Conservation (phyloP, 2,888 invertebrate genomes). For the Lasioglossum oenotherae region DNA sequence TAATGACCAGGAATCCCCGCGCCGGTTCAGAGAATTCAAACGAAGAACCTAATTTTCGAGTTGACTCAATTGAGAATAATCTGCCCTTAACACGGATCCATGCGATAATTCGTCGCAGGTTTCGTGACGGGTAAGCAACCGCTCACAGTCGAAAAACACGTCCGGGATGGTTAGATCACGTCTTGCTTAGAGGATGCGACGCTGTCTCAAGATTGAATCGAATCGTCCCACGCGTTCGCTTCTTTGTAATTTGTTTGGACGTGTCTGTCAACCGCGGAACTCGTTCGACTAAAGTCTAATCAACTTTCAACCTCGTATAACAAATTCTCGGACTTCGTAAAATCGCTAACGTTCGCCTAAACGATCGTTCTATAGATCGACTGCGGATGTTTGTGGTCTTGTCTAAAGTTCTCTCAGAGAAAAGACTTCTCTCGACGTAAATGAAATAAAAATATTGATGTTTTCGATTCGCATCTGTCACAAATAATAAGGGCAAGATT, state of each 20-base stretch:
- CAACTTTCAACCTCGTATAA: not conserved
- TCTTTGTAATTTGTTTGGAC: slow-evolving; percentile 3
- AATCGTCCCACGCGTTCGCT: slow-evolving; percentile 16
- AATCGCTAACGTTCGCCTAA: not conserved
- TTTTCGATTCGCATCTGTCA: too few species aligned
- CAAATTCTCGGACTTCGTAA: not conserved
- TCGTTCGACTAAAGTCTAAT: not conserved
- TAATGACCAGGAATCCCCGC: slow-evolving; percentile 23
- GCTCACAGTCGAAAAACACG: slow-evolving; percentile 7
- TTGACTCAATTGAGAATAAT: slow-evolving; percentile 41
- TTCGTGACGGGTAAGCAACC: slow-evolving; percentile 22
- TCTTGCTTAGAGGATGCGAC: not conserved
- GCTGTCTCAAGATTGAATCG: not conserved
- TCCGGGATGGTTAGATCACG: slow-evolving; percentile 7
- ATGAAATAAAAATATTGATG: too few species aligned
- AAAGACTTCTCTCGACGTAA: too few species aligned
- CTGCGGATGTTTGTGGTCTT: not conserved
- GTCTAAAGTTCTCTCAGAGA: too few species aligned
- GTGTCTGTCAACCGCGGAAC: not conserved
- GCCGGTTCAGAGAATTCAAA: slow-evolving; percentile 9
- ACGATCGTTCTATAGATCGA: not conserved
- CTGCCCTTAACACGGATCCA: slow-evolving; percentile 49
- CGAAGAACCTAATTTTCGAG: slow-evolving; percentile 41
- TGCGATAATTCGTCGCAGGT: slow-evolving; percentile 37
- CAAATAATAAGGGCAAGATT: too few species aligned